Evolutionary conservation across 2,113 vertebrate species (phyloP).

Genomic region (Laticauda laticaudata): DNA sequence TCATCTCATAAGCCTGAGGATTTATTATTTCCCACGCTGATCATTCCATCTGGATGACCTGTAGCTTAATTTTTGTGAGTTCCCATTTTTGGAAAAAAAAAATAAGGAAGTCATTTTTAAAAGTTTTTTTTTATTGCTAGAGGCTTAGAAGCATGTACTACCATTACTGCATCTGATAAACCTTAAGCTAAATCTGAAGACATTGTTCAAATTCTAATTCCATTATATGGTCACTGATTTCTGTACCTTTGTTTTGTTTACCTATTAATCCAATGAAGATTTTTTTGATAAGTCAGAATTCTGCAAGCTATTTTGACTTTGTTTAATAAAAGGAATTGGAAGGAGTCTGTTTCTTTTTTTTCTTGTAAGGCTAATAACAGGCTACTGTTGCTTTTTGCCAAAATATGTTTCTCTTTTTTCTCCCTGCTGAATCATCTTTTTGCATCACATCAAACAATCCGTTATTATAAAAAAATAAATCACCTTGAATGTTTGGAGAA

Average conservation of each 20-base stretch:
- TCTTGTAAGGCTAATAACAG: not conserved
- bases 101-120: not conserved
- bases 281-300: not conserved
- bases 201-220: not conserved
- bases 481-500: not conserved
- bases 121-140: not conserved
- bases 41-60: not conserved
- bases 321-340: not conserved
- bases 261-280: not conserved
- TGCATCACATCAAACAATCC: not conserved
- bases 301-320: not conserved
- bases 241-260: not conserved
- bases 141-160: not conserved
- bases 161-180: not conserved
- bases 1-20: not conserved
- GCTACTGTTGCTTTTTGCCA: not conserved
- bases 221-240: not conserved
- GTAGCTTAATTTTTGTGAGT: not conserved
- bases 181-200: not conserved
- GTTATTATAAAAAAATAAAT: not conserved
- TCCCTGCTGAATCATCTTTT: not conserved
- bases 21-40: not conserved
- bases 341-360: not conserved
- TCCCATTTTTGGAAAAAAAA: not conserved
- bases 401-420: not conserved